These are phyloP conservation scores for Nezara viridula DNA, from an alignment of 2,888 invertebrate genomes.

Conservation along the genomic window DNA sequence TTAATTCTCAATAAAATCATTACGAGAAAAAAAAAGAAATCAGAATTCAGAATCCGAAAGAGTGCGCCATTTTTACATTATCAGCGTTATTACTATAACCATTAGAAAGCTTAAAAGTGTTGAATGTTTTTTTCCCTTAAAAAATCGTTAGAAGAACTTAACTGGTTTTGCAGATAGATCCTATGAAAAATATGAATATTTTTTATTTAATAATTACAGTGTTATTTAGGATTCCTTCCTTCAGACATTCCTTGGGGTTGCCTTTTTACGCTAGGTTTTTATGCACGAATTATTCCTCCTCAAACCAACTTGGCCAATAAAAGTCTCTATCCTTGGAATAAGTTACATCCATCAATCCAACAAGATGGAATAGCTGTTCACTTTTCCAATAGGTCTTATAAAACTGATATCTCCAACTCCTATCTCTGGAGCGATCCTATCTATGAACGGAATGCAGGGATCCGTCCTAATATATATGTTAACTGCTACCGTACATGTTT, in stretches of 20 bases:
- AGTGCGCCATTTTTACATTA: no score
- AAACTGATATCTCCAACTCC: background rate
- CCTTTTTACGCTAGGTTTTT: background rate
- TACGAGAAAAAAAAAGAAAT: no score
- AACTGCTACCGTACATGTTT: constrained; percentile 33
- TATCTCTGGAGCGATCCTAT: constrained; percentile 8
- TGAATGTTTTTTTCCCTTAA: no score
- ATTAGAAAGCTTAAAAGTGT: no score
- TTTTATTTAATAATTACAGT: background rate
- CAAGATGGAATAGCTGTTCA: background rate
- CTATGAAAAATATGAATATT: no score
- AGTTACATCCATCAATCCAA: background rate
- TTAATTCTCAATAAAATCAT: no score
- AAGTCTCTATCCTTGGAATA: background rate
- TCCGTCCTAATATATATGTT: constrained; percentile 48
- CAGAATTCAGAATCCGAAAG: no score
- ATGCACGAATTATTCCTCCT: background rate
- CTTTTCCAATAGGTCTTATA: constrained; percentile 26
- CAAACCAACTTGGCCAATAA: background rate
- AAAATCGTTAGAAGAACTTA: no score
- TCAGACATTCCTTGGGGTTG: background rate
- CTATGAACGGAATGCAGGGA: constrained; percentile 26
- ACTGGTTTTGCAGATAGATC: no score
- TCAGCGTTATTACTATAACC: no score
- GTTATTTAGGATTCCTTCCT: background rate